Evolutionary conservation across 2,888 invertebrate genomes (phyloP).

Genomic region (Chrysodeixis includens): DNA sequence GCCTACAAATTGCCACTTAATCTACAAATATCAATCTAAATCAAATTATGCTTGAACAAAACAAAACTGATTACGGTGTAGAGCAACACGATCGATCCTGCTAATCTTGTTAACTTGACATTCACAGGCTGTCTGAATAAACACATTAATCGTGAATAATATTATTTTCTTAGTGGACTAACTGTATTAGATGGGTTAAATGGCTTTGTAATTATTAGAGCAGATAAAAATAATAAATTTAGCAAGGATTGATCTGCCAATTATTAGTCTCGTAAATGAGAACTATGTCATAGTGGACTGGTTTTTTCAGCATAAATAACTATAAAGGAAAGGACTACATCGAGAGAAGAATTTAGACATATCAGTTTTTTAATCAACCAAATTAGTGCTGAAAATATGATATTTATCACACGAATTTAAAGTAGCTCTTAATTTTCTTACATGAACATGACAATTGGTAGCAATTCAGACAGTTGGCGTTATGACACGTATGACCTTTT

Average conservation of each 20-base stretch:
- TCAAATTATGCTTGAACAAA: neutral
- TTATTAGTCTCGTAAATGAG: neutral
- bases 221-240: neutral
- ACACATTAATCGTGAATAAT: neutral
- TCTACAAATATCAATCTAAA: neutral
- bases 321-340: too few relatives aligned
- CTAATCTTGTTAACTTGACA: neutral
- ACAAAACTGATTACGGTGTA: neutral
- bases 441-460: too few relatives aligned
- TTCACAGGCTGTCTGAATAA: slow-evolving; percentile 23
- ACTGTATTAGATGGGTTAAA: neutral
- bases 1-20: slow-evolving; percentile 1
- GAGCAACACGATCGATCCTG: neutral
- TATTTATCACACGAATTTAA: too few relatives aligned
- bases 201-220: neutral
- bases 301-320: too few relatives aligned
- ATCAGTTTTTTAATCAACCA: too few relatives aligned
- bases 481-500: too few relatives aligned
- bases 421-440: too few relatives aligned
- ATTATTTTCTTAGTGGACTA: neutral
- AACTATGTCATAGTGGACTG: neutral
- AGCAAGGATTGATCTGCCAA: neutral
- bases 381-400: too few relatives aligned
- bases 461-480: too few relatives aligned
- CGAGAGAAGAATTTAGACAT: too few relatives aligned